Evolutionary conservation across 1,140 invertebrate species (phyloP), one percentile per base, ranked within the genome.

Genomic region (Phthorimaea operculella): DNA sequence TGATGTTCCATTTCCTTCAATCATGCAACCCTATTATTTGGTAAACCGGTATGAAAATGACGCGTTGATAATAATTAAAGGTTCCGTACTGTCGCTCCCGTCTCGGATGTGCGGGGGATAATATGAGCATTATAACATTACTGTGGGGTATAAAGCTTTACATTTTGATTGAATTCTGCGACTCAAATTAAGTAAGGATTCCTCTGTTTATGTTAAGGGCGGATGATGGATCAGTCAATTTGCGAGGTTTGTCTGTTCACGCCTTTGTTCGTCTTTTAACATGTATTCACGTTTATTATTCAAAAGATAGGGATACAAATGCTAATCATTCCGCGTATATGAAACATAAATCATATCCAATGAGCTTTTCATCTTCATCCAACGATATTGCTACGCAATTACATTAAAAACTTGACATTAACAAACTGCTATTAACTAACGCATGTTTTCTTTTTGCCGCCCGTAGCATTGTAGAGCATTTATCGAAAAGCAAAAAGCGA

Each of bases 61-160:
- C 76, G 82, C 84, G 82, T 85, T 86, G 83, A 85, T 85, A 84
- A 84, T 85, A 85, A 86, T 86, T 85, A 85, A 83, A 85, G 85
- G 83, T 83, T 85, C 72, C 66, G 76, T 77, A 73, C 66, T 75
- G 70, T 69, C 66, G 76, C 68, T 70, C 72, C 21, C 21, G 21
- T 28, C 63, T 74, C 63, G 66, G 66, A 67, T 74, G 72, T 70
- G 63, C 63, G 60, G 72, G 76, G 73, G 72, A 77, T 80, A 80
- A 83, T 80, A 73, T 76, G 72, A 74, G 77, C 78, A 81, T 83
- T 80, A 83, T 78, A 76, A 83, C 79, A 78, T 83, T 82, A 82
- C 78, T 72, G 66, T 60, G 72, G 74, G 74, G 76, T 73, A 74
- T 70, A 76, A 74, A 79, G 76, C 77, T 79, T 77, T 80, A 79